Percentiles rank a stretch among this genome's conserved stretches.
Evolutionary conservation across 2,797 vertebrate species (phyloP).

Genomic region (Onychomys leucogaster): DNA sequence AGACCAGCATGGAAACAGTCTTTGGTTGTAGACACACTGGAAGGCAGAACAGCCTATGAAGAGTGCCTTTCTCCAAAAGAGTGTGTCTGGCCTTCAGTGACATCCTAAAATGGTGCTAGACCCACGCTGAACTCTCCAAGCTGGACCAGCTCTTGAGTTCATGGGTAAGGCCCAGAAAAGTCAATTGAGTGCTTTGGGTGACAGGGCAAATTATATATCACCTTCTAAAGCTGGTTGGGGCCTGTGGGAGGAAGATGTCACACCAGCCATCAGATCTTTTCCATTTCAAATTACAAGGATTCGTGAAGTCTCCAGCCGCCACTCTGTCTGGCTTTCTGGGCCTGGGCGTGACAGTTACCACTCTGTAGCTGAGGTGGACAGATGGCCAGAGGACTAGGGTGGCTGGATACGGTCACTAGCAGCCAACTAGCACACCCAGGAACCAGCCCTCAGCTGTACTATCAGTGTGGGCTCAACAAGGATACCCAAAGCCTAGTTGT

Average conservation of each 20-base stretch:
- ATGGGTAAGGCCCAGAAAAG: constrained; percentile 32
- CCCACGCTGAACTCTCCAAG: background rate
- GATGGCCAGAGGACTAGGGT: constrained; percentile 9
- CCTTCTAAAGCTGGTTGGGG: constrained; percentile 33
- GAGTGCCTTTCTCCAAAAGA: background rate
- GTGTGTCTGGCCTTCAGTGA: background rate
- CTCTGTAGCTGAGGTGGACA: background rate
- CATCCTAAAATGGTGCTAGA: constrained; percentile 44
- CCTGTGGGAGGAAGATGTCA: constrained; percentile 23
- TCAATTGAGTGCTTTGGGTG: constrained; percentile 28
- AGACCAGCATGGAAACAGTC: background rate
- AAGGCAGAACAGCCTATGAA: background rate
- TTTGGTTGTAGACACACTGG: background rate
- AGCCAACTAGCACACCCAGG: constrained; percentile 9
- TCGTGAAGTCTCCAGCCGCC: constrained; percentile 65
- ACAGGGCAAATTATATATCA: constrained; percentile 74
- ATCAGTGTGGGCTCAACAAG: background rate
- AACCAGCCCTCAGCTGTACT: background rate
- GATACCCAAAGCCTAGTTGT: background rate
- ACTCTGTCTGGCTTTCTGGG: constrained; percentile 77
- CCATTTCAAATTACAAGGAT: constrained; percentile 76
- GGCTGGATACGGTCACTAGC: background rate
- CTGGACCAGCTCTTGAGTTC: background rate
- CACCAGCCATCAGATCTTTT: constrained; percentile 57
- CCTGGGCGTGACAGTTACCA: constrained; percentile 22